Base-by-base conservation (phyloP, 1,140 invertebrate genomes). In the Hesperophylax magnus region DNA sequence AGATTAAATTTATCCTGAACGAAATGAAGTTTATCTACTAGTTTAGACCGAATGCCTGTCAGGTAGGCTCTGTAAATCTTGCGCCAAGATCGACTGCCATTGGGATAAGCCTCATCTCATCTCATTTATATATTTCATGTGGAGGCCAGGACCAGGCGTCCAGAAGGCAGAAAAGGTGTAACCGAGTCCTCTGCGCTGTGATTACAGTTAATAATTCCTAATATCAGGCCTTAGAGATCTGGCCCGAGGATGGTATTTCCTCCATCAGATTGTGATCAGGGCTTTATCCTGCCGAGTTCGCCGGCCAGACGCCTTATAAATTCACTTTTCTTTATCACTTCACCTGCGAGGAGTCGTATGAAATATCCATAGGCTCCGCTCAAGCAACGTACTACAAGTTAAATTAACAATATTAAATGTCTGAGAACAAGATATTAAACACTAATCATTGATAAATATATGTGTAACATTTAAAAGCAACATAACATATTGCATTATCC, bases 201-300 rank as follows among this genome's bases (percentile, higher is more conserved):
- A 81, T 81, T 81, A 78, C 54, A 53, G 67, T 74, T 78, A 81
- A 78, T 81, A 81, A 81, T 78, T 81, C 65, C 80, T 78, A 81
- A 78, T 78, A 81, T 81, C 80, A 72, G 61, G 52, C 69, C 27
- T 77, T 81, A 74, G 76, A 78, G 80, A 81, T 81, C 79, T 74
- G 56, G 79, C 60, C 72, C 71, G 61, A 65, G 78, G 69, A 47
- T 53, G 69, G n/a, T 31, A 67, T 39, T 67, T 67, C 63, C 63
- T 67, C 22, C 63, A 34, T 20, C 75, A 67, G 74, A 77, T 77
- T 18, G 53, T 75, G 58, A 54, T 54, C 47, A 24, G 18, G 20
- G 47, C 69, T 24, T 58, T 77, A 63, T 75, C 72, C 24, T 31
- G 47, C 31, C 39, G 47, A 20, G 69, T 27, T 34, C 56, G 54